Percentiles rank a stretch among this genome's conserved stretches.
These are phyloP conservation scores for Eunapius fragilis DNA, from an alignment of 37 sponge, comb jelly and placozoan genomes.

Conservation along the genomic window DNA sequence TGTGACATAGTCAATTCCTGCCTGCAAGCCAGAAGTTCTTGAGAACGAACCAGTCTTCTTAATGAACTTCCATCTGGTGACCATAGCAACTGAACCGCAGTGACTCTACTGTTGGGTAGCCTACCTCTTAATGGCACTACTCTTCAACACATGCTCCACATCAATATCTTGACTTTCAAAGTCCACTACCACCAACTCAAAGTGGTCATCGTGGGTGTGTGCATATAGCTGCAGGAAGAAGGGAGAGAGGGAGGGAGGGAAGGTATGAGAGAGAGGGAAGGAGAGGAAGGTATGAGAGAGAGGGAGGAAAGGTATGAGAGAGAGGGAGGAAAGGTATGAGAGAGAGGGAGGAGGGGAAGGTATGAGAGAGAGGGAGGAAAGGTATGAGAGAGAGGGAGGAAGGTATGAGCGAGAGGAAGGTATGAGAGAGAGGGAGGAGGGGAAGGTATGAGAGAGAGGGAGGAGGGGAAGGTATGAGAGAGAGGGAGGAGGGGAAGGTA, in stretches of 20 bases:
- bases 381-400: background rate
- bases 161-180: slow-evolving; percentile 69
- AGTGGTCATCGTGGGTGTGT: slow-evolving; percentile 54
- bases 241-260: too few species aligned
- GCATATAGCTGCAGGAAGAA: slow-evolving; percentile 20
- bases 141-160: slow-evolving; percentile 26
- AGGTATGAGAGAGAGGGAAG: background rate
- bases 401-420: background rate
- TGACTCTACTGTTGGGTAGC: background rate
- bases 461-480: too few species aligned
- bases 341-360: too few species aligned
- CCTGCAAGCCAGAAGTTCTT: slow-evolving; percentile 63
- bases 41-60: slow-evolving; percentile 42
- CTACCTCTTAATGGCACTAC: slow-evolving; percentile 36
- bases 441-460: too few species aligned
- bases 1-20: slow-evolving; percentile 65
- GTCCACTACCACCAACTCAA: slow-evolving; percentile 67
- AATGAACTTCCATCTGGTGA: slow-evolving; percentile 50
- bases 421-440: too few species aligned
- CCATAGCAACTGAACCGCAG: background rate
- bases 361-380: too few species aligned
- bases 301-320: too few species aligned
- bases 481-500: too few species aligned
- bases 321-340: too few species aligned
- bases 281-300: too few species aligned